These are phyloP conservation scores for Apodemia hepburni DNA, from an alignment of 2,888 invertebrate genomes.

Conservation along the genomic window DNA sequence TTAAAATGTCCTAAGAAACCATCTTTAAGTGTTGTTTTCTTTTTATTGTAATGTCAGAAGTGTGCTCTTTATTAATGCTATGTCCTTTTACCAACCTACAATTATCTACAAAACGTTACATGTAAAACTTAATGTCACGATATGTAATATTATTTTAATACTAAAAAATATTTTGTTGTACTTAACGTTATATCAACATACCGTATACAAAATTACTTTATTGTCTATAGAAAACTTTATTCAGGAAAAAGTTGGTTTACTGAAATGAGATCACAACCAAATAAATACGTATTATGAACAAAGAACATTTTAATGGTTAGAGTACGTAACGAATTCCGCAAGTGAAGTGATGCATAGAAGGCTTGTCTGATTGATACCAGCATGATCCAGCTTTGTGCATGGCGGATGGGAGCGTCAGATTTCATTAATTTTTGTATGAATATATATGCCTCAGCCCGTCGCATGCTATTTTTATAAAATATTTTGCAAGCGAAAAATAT, in stretches of 20 bases:
- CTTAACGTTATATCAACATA: neutral
- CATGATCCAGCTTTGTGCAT: conserved; percentile 78
- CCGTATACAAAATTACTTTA: neutral
- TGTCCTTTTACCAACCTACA: neutral
- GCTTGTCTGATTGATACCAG: conserved; percentile 57
- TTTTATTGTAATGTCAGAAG: conserved; percentile 10
- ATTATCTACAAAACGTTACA: neutral
- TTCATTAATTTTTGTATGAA: conserved; percentile 70
- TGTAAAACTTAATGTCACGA: neutral
- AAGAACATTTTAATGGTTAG: neutral
- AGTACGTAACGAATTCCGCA: conserved; percentile 11
- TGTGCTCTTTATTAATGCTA: conserved; percentile 13
- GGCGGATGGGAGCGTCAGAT: conserved; percentile 71
- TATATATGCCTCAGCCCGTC: conserved; percentile 76
- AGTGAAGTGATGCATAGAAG: conserved; percentile 24
- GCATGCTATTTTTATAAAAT: conserved; percentile 65
- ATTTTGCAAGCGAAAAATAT: conserved; percentile 46
- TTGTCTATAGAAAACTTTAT: neutral
- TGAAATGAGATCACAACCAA: neutral
- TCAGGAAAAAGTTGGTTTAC: neutral
- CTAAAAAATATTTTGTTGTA: neutral
- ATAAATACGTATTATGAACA: neutral
- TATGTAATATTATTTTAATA: neutral
- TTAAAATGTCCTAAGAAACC: neutral
- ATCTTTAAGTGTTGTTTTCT: conserved; percentile 1